Percentiles rank a stretch among this genome's conserved stretches.
Conservation (phyloP, 2,113 vertebrate species). For the Xiphophorus couchianus region DNA sequence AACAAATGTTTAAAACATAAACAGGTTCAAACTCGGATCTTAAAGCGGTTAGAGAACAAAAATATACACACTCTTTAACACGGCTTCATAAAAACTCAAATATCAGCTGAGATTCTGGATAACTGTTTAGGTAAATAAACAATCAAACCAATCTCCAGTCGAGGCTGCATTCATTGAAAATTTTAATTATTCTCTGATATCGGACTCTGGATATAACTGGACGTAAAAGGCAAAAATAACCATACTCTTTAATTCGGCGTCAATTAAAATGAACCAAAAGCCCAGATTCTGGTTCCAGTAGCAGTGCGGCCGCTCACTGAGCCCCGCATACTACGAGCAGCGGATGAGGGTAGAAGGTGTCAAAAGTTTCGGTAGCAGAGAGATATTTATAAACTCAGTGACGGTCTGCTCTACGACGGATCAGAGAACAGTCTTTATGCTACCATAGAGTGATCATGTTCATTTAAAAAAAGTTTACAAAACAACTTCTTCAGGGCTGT, state of each 20-base stretch:
- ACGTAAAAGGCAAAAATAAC: neutral
- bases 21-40: neutral
- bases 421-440: accelerated
- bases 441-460: accelerated
- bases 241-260: neutral
- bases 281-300: neutral
- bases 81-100: neutral
- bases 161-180: neutral
- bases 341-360: neutral
- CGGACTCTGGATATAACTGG: neutral
- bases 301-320: neutral
- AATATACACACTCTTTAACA: neutral
- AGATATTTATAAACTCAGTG: neutral
- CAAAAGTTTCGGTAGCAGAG: neutral
- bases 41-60: neutral
- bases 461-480: accelerated
- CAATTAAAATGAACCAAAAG: neutral
- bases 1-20: neutral
- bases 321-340: neutral
- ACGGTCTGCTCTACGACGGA: neutral
- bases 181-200: neutral
- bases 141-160: neutral
- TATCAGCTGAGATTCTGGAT: neutral
- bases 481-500: accelerated
- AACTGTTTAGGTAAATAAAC: neutral